Conservation (phyloP, 2,797 vertebrate genomes). For the Danio kyathit region DNA sequence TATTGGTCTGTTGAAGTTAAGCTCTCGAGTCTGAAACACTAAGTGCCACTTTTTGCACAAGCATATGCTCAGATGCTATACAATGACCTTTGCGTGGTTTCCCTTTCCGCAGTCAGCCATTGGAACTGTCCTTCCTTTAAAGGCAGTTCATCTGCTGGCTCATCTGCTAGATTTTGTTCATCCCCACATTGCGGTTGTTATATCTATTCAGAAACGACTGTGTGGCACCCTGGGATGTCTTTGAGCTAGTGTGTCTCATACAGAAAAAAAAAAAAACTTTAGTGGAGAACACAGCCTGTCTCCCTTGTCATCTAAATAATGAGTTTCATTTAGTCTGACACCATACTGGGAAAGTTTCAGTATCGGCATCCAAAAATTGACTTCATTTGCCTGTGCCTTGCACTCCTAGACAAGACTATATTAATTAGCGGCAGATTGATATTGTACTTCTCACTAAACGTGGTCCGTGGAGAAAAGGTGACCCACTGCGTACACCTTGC, state of each 20-base stretch:
- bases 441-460: slow-evolving; percentile 27
- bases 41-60: neutral
- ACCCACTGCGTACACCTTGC: slow-evolving; percentile 20
- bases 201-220: neutral
- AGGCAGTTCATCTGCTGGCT: neutral
- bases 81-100: neutral
- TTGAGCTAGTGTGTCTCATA: neutral
- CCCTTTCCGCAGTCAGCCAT: neutral
- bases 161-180: neutral
- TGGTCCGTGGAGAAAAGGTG: slow-evolving; percentile 8
- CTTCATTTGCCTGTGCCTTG: slow-evolving; percentile 44
- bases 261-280: neutral
- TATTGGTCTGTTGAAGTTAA: neutral
- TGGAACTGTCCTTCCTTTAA: neutral
- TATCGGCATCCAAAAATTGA: slow-evolving; percentile 26
- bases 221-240: neutral
- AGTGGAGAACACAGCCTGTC: neutral
- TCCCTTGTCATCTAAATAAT: slow-evolving; percentile 49
- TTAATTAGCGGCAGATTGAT: slow-evolving; percentile 53
- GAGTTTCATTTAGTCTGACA: slow-evolving; percentile 42
- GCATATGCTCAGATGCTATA: neutral
- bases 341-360: slow-evolving; percentile 16
- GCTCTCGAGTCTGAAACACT: neutral
- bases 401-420: slow-evolving; percentile 42
- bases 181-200: neutral